Base-by-base conservation (phyloP, 2,113 vertebrate species). In the Trichechus manatus region DNA sequence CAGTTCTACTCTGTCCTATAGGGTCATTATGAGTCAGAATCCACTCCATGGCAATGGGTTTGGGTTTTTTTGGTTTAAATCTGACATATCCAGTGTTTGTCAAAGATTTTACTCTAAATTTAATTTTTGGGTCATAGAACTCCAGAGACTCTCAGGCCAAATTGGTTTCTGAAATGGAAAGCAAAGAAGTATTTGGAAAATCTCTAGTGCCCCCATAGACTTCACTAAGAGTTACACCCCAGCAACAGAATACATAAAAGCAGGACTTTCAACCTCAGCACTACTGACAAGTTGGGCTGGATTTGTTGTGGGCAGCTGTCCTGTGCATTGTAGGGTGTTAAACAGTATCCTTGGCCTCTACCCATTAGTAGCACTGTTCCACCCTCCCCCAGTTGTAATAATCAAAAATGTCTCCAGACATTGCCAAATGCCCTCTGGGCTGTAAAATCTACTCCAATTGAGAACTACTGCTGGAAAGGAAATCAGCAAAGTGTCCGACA, bases 91-190 rank as follows among this genome's bases (percentile, higher is more conserved):
- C 84, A 85, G 80, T 53, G n/a, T 89, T 53, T 63, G 5, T 29
- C 47, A 79, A 79, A 42, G 27, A 72, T 89, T 93, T 93, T 85
- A 96, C 50, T 89, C 63, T 84, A 53, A 83, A 72, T 50, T 42
- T 68, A 39, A 79, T 84, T 29, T 84, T 70, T 42, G 25, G 47
- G 27, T 59, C 39, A 70, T 9, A 47, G 50, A 84, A 70, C 79
- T 70, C 33, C 19, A 50, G 33, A 93, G 17, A 6, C 8, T 33
- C 36, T 77, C 36, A 14, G 66, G 11, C 27, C 44, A 29, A 36
- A 79, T 70, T 89, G 44, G 61, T 74, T 94, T 83, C 89, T 85
- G 84, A 70, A 94, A 63, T 5, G 3, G 44, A 83, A 36, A 92
- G 29, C 23, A 72, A 72, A 61, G 59, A 68, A 64, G 70, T 89